A percentile compares a stretch with the other conserved stretches of the same genome.
Conservation (phyloP, 92 coral and sea anemone genomes). For the Epizoanthus scotinus region DNA sequence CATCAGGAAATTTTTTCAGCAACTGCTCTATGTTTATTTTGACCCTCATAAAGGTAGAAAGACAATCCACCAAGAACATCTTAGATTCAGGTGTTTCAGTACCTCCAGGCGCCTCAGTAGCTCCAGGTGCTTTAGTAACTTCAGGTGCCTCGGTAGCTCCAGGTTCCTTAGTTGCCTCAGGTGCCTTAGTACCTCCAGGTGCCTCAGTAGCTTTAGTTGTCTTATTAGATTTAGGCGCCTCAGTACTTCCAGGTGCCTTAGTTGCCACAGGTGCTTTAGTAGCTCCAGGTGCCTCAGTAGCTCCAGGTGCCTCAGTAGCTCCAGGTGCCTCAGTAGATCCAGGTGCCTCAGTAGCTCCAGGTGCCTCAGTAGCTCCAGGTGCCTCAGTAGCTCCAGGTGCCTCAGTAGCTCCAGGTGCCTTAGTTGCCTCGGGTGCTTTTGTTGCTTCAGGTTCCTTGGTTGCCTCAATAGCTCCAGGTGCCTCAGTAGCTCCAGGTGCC, state of each 20-base stretch:
- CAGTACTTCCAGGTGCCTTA: not conserved
- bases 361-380: not conserved
- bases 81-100: not conserved
- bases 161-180: not conserved
- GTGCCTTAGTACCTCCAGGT: not conserved
- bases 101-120: not conserved
- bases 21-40: not conserved
- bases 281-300: not conserved
- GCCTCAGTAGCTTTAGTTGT: not conserved
- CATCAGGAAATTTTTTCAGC: not conserved
- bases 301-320: not conserved
- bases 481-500: not conserved
- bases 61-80: constrained; percentile 4
- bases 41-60: constrained; percentile 25
- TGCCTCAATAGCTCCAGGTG: not conserved
- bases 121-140: not conserved
- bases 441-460: not conserved
- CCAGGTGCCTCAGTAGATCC: not conserved
- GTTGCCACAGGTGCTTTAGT: not conserved
- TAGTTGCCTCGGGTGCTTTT: not conserved
- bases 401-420: not conserved
- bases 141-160: not conserved
- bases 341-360: not conserved
- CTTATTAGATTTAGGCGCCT: not conserved
- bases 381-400: not conserved